These are phyloP conservation scores for Notolepis coatsorum DNA, from an alignment of 2,797 vertebrate species.

Conservation along the genomic window DNA sequence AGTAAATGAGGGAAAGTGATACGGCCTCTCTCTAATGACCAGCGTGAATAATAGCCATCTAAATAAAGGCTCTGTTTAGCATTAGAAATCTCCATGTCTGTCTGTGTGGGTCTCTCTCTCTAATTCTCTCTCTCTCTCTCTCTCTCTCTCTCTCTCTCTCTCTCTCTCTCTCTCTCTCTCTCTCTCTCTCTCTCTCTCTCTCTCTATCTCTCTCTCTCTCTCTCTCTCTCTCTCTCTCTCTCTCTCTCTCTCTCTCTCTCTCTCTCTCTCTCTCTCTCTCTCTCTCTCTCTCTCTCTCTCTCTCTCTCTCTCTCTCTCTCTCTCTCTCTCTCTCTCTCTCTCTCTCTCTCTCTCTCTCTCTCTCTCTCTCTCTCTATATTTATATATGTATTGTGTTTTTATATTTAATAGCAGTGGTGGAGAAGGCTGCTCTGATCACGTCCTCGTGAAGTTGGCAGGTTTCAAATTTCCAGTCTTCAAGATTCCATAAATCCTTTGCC, in stretches of 20 bases:
- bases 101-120: conserved; percentile 36
- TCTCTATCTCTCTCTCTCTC: not conserved
- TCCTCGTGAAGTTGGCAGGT: no score
- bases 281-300: not conserved
- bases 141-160: not conserved
- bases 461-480: no score
- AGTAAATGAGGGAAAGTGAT: conserved; percentile 89
- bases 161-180: not conserved
- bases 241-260: not conserved
- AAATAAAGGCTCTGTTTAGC: conserved; percentile 84
- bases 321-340: not conserved
- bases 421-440: no score
- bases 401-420: no score
- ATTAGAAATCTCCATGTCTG: conserved; percentile 65
- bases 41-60: conserved; percentile 83
- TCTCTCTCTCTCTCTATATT: no score
- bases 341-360: not conserved
- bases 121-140: not conserved
- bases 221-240: not conserved
- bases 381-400: no score
- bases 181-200: not conserved
- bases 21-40: conserved; percentile 85
- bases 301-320: not conserved
- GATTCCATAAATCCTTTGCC: not conserved
- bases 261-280: not conserved